Conservation (phyloP, 2,888 invertebrate species). For the Drosophila maculinotata region DNA sequence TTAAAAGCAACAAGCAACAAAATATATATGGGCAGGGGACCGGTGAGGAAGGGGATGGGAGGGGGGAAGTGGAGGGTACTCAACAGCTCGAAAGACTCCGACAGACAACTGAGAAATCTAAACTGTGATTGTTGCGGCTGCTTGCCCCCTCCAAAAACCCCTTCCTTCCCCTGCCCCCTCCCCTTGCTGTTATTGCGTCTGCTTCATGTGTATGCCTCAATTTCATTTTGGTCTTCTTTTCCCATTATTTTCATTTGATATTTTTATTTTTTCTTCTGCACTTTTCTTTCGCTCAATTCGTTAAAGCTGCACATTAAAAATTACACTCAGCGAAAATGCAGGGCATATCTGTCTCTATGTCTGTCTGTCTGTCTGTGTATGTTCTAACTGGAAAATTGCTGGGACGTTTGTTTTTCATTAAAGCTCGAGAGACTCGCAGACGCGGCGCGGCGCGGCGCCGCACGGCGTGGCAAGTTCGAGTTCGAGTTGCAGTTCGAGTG, state of each 20-base stretch:
- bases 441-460: too few species aligned
- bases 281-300: slow-evolving; percentile 68
- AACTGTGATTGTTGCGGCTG: slow-evolving; percentile 70
- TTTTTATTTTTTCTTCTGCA: slow-evolving; percentile 36
- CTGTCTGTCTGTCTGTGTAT: slow-evolving; percentile 19
- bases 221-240: slow-evolving; percentile 73
- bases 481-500: slow-evolving; percentile 46
- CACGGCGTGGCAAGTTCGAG: too few species aligned
- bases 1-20: slow-evolving; percentile 55
- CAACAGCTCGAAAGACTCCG: slow-evolving; percentile 4
- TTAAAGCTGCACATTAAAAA: slow-evolving; percentile 73
- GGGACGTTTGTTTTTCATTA: slow-evolving; percentile 79
- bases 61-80: not conserved
- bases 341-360: slow-evolving; percentile 15
- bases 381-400: slow-evolving; percentile 78
- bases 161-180: not conserved
- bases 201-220: slow-evolving; percentile 56
- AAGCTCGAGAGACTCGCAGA: slow-evolving; percentile 8
- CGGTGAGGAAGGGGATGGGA: not conserved
- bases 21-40: slow-evolving; percentile 5
- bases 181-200: not conserved
- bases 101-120: slow-evolving; percentile 65
- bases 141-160: slow-evolving; percentile 6
- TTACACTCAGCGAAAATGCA: slow-evolving; percentile 71
- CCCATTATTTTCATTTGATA: slow-evolving; percentile 72